Evolutionary conservation across 2,888 invertebrate genomes (phyloP).

Genomic region (Escarpia spicata): DNA sequence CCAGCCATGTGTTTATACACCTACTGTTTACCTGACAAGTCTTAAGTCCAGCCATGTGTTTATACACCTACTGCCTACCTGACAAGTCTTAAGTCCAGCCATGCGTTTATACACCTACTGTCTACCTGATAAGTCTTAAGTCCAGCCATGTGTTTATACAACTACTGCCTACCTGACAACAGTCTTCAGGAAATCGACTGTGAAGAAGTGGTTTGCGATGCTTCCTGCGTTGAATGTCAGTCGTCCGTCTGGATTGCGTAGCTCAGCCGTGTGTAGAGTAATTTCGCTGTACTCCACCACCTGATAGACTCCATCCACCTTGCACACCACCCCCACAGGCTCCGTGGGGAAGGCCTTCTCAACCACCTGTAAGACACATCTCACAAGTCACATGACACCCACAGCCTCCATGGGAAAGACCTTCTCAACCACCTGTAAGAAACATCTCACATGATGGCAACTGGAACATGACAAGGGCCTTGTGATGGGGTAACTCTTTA

Average conservation of each 20-base stretch:
- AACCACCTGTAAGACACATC: slow-evolving; percentile 70
- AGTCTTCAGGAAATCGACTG: slow-evolving; percentile 81
- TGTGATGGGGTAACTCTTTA: not conserved
- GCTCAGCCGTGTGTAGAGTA: slow-evolving; percentile 84
- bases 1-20: too few species aligned
- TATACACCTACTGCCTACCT: too few species aligned
- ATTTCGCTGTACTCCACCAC: slow-evolving; percentile 97
- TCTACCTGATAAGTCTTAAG: slow-evolving; percentile 70
- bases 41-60: too few species aligned
- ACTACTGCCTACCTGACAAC: slow-evolving; percentile 72
- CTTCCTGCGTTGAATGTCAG: slow-evolving; percentile 94
- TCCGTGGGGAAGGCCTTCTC: slow-evolving; percentile 90
- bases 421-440: slow-evolving; percentile 80
- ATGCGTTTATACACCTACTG: slow-evolving; percentile 4
- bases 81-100: too few species aligned
- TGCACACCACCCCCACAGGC: slow-evolving; percentile 95
- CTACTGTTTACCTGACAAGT: too few species aligned
- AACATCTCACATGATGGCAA: not conserved
- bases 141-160: not conserved
- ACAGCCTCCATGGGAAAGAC: slow-evolving; percentile 90
- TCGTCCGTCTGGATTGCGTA: slow-evolving; percentile 78
- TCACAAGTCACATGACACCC: slow-evolving; percentile 83
- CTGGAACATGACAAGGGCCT: not conserved
- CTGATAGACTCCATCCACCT: slow-evolving; percentile 88
- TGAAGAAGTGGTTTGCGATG: slow-evolving; percentile 98